Conservation (phyloP, 2,113 vertebrate species). For the Ceratotherium simum region DNA sequence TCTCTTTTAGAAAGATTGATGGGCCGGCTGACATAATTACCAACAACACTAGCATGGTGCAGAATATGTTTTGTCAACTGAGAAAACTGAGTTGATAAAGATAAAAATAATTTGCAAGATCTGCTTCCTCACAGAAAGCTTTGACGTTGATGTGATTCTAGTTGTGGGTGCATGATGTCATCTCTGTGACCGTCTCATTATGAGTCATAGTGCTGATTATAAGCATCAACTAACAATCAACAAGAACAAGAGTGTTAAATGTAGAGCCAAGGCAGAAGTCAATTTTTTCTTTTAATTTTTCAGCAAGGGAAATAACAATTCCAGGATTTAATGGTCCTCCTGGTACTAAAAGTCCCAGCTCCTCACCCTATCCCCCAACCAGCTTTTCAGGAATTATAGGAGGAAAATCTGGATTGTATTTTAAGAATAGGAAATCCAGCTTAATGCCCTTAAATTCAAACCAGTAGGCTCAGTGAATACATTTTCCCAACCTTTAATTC, state of each 20-base stretch:
- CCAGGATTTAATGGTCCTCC: not conserved
- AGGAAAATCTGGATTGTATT: conserved; percentile 71
- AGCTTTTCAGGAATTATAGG: conserved; percentile 66
- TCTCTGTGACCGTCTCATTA: not conserved
- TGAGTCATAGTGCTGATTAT: not conserved
- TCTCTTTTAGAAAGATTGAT: not conserved
- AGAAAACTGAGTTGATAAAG: conserved; percentile 10
- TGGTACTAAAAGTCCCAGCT: not conserved
- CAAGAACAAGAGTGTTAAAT: conserved; percentile 19
- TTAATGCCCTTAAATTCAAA: conserved; percentile 74
- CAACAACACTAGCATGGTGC: not conserved
- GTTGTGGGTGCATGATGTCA: conserved; percentile 5
- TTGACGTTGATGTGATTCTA: not conserved
- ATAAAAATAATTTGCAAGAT: not conserved
- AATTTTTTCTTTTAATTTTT: not conserved
- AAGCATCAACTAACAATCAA: conserved; percentile 24
- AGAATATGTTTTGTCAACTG: not conserved
- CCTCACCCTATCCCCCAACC: not conserved
- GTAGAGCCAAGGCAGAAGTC: not conserved
- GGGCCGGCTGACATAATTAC: not conserved
- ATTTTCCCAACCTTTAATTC: conserved; percentile 59
- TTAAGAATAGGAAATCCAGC: conserved; percentile 72
- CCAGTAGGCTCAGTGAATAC: conserved; percentile 50
- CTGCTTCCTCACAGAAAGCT: not conserved
- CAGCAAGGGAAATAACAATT: not conserved